A percentile compares a stretch with the other conserved stretches of the same genome.
These are phyloP conservation scores for Homalodisca vitripennis DNA, from an alignment of 1,140 invertebrate genomes.

Conservation along the genomic window DNA sequence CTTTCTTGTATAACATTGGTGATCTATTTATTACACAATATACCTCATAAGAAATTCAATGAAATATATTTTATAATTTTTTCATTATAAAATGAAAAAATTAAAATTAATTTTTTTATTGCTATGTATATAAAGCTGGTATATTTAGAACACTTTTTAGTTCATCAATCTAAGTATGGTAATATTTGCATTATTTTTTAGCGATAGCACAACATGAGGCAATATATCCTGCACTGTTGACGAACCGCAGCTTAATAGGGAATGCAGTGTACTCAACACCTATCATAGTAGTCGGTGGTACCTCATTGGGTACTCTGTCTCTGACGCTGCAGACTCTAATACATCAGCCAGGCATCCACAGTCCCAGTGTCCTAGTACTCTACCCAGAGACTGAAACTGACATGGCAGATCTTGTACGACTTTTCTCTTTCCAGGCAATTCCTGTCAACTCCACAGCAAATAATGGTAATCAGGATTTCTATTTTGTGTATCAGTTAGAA, in stretches of 20 bases:
- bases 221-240: constrained; percentile 49
- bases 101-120: too few relatives aligned
- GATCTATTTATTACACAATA: too few relatives aligned
- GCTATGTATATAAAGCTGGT: too few relatives aligned
- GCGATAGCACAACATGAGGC: constrained; percentile 49
- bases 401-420: constrained; percentile 33
- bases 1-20: too few relatives aligned
- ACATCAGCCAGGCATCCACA: constrained; percentile 53
- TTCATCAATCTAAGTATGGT: too few relatives aligned
- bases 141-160: too few relatives aligned
- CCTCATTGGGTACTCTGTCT: constrained; percentile 48
- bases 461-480: constrained; percentile 31
- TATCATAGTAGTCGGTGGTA: constrained; percentile 50
- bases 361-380: constrained; percentile 42
- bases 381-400: constrained; percentile 42
- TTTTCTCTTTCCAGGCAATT: constrained; percentile 25
- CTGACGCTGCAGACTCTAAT: constrained; percentile 53
- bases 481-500: too few relatives aligned
- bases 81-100: too few relatives aligned
- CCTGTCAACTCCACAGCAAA: constrained; percentile 1
- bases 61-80: too few relatives aligned
- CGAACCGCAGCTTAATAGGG: constrained; percentile 48
- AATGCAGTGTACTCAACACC: constrained; percentile 51
- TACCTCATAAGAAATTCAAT: too few relatives aligned
- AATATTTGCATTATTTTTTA: too few relatives aligned